These are phyloP conservation scores for Plutomurus gul DNA, from an alignment of 1,140 invertebrate genomes.

Conservation along the genomic window DNA sequence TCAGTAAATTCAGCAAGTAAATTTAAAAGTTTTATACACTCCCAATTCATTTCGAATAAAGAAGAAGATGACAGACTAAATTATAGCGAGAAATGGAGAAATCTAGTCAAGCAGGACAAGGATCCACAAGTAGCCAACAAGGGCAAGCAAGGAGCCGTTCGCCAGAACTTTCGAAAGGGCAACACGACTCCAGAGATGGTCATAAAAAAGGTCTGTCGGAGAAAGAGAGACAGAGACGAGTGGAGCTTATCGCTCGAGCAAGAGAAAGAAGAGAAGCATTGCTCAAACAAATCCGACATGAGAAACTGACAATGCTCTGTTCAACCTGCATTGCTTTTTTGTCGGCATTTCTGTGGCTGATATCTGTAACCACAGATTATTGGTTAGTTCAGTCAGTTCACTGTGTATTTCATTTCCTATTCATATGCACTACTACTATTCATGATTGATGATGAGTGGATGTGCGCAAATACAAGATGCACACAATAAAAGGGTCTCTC, in stretches of 20 bases:
- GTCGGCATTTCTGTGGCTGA: constrained; percentile 71
- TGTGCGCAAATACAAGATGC: no score
- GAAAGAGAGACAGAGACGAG: constrained; percentile 26
- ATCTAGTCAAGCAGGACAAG: no score
- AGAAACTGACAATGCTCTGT: constrained; percentile 70
- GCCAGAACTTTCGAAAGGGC: background rate
- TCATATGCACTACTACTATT: no score
- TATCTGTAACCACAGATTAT: constrained; percentile 73
- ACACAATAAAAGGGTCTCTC: no score
- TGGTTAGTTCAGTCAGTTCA: constrained; percentile 75
- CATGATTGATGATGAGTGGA: no score
- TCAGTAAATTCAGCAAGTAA: no score
- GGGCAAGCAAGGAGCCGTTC: background rate
- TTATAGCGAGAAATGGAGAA: no score
- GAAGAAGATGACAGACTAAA: no score
- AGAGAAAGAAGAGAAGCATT: constrained; percentile 40
- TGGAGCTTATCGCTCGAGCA: constrained; percentile 39
- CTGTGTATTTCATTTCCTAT: no score
- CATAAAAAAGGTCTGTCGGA: constrained; percentile 29
- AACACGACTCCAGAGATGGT: background rate
- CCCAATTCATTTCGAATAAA: no score
- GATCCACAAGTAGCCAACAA: no score
- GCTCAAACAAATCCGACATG: constrained; percentile 54
- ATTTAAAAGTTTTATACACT: no score
- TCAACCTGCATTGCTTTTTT: constrained; percentile 71